Percentiles rank a stretch among this genome's conserved stretches.
These are phyloP conservation scores for Pterophyllum scalare DNA, from an alignment of 2,113 vertebrate genomes.

Conservation along the genomic window DNA sequence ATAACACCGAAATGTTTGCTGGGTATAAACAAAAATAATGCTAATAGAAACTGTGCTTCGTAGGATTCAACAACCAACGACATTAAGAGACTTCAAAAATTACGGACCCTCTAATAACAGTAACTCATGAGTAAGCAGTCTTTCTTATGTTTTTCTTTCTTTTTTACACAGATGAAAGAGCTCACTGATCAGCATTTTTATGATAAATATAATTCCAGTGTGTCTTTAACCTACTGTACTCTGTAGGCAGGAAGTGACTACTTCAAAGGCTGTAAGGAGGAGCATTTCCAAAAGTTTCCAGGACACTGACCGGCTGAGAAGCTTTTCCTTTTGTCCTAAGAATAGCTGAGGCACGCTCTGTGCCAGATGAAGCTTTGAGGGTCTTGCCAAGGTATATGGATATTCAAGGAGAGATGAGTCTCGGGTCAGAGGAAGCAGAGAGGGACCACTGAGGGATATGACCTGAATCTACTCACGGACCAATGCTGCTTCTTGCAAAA, in stretches of 20 bases:
- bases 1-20: not conserved
- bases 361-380: constrained; percentile 71
- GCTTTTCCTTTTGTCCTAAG: constrained; percentile 70
- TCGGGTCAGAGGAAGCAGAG: constrained; percentile 45
- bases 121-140: not conserved
- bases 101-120: not conserved
- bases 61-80: not conserved
- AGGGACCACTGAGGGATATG: constrained; percentile 66
- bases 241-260: constrained; percentile 51
- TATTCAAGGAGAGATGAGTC: constrained; percentile 56
- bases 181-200: constrained; percentile 32
- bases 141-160: not conserved
- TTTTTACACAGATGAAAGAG: constrained; percentile 29
- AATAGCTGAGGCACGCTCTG: constrained; percentile 68
- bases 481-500: constrained; percentile 22
- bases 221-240: constrained; percentile 20
- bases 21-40: not conserved
- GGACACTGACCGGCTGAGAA: constrained; percentile 66
- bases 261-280: constrained; percentile 63
- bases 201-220: constrained; percentile 9
- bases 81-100: not conserved
- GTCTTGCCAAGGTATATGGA: constrained; percentile 72
- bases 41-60: not conserved
- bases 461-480: constrained; percentile 41
- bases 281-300: constrained; percentile 48